Base-by-base conservation (phyloP, 1,140 invertebrate genomes). In the Dreissena rostriformis region DNA sequence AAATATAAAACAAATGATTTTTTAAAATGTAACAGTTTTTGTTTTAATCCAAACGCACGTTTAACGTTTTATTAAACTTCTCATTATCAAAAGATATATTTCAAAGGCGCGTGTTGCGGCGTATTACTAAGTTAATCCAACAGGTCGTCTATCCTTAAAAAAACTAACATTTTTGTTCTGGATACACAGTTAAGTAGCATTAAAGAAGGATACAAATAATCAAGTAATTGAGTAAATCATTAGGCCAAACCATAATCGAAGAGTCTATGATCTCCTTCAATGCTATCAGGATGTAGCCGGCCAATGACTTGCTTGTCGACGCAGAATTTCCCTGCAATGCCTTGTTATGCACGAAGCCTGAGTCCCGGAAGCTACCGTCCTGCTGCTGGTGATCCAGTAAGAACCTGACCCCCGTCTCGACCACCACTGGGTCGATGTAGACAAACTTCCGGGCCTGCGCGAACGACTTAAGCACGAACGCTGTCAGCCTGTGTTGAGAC, bases 391-490 rank as follows among this genome's bases (percentile, higher is more conserved):
- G 94, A 14, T 94, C 93, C 0, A 96, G 94, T 61, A 99, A 93
- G 96, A 97, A 99, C 49, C 96, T 93, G 4, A 98, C 93, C 11
- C 97, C 96, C 63, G 95, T 94, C 7, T 95, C 92, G 71, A 98
- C 95, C 65, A 98, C 95, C 63, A 90, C 79, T n/a, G 93, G 90
- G 70, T 97, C 97, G 65, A 98, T 95, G 67, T 95, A 95, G 39
- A 55, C 63, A 90, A 96, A 96, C 51, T 77, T 39, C 68, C 95
- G 94, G 4, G 97, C 97, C 93, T 97, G 96, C 28, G 95, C 95
- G 88, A 99, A 96, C 53, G 97, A 97, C 85, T 97, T 95, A 0
- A 96, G 95, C 0, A 98, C 97, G 90, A 98, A 98, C 4, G 98
- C 97, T 4, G 98, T 99, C 84, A 99, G 73, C 86, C 86, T 87